Evolutionary conservation across 2,888 invertebrate genomes (phyloP).

Genomic region (Alloscopus bannaensis): DNA sequence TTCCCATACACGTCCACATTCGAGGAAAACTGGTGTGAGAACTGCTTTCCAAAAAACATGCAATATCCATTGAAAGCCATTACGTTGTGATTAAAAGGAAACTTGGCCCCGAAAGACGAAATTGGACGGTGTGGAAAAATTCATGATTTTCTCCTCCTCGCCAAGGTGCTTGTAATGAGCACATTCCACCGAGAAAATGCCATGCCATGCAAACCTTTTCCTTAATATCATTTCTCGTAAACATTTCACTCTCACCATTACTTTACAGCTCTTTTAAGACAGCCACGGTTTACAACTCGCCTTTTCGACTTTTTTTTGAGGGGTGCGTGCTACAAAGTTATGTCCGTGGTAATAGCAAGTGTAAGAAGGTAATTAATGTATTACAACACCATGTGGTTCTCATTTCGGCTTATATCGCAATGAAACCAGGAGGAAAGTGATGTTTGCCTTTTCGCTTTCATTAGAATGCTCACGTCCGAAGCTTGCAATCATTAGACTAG

Average conservation of each 20-base stretch:
- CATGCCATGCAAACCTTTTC: conserved; percentile 35
- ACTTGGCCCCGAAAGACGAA: conserved; percentile 27
- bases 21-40: too few relatives aligned
- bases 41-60: too few relatives aligned
- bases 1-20: too few relatives aligned
- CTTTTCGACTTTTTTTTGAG: conserved; percentile 6
- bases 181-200: too few relatives aligned
- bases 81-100: conserved; percentile 48
- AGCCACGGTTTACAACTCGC: neutral
- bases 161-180: conserved; percentile 29
- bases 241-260: neutral
- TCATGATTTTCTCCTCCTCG: conserved; percentile 45
- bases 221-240: conserved; percentile 2
- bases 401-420: conserved; percentile 34
- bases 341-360: conserved; percentile 44
- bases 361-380: conserved; percentile 58
- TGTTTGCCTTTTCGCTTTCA: neutral
- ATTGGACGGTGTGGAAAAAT: conserved; percentile 19
- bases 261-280: neutral
- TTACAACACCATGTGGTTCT: conserved; percentile 51
- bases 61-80: conserved; percentile 44
- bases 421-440: neutral
- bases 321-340: conserved; percentile 53
- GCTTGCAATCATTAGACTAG: too few relatives aligned
- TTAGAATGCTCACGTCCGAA: neutral